Evolutionary conservation across 2,113 vertebrate species (phyloP), one percentile per base, ranked within the genome.

Genomic region (Ptychochromis oligacanthus): DNA sequence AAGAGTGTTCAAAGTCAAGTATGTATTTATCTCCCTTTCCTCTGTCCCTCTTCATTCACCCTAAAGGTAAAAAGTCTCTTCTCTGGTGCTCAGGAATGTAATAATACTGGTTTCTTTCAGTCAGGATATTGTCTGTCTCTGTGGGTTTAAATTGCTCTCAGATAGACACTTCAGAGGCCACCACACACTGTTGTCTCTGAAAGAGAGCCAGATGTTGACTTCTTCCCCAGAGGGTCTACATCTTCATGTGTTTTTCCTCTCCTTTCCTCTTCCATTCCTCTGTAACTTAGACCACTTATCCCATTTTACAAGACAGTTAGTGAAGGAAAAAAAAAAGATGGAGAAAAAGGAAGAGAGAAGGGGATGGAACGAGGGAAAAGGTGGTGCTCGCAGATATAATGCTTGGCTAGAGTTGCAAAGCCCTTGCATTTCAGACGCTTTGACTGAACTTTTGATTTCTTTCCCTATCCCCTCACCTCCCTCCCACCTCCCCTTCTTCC

Each of bases 51-150:
- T 83, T 64, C 70, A 36, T 84, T 87, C 83, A 79, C 64, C 83
- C 84, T 72, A 12, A 8, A 84, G 86, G 85, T 85, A 82, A 81
- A 80, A 87, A 79, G 77, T 81, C 55, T 95, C 92, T 92, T 95
- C 93, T 95, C 94, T 82, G 87, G 93, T 94, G 80, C 95, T 96
- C 95, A 96, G 95, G 96, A 97, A 97, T 97, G 96, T 96, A 97
- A 96, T 97, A 96, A 96, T 96, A 89, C 91, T 87, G 91, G 92
- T 96, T 96, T 95, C 91, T 95, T 95, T 92, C 95, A 94, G 95
- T 95, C 96, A 96, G 96, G 96, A 97, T 97, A 97, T 97, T 97
- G 96, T 97, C 95, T 96, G 96, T 96, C 95, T 97, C 94, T 82
- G 93, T 95, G 95, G 94, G 93, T 95, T 96, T 95, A 95, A 96